A percentile compares a stretch with the other conserved stretches of the same genome.
Evolutionary conservation across 2,888 invertebrate species (phyloP).

Genomic region (Argyresthia goedartella): DNA sequence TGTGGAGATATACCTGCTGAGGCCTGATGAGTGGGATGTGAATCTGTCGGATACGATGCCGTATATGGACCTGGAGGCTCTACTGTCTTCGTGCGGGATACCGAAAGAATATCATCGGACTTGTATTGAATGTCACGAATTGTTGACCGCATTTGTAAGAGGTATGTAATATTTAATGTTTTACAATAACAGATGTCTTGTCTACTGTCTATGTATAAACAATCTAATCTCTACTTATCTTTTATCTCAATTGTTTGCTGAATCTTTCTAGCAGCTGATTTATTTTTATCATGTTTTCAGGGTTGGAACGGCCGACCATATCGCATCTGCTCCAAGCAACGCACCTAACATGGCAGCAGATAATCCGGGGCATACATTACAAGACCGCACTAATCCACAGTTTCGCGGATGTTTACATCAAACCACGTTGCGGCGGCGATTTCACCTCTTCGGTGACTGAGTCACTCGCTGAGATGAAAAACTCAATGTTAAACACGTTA

Average conservation of each 20-base stretch:
- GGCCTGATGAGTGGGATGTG: constrained; percentile 36
- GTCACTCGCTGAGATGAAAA: constrained; percentile 60
- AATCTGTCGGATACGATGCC: constrained; percentile 42
- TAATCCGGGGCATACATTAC: constrained; percentile 71
- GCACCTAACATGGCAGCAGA: constrained; percentile 74
- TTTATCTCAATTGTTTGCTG: too few species aligned
- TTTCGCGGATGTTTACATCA: constrained; percentile 77
- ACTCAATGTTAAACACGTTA: constrained; percentile 46
- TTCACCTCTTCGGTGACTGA: constrained; percentile 37
- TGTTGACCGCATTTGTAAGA: constrained; percentile 52
- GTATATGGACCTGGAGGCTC: constrained; percentile 50
- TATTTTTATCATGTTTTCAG: constrained; percentile 33
- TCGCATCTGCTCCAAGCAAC: constrained; percentile 76
- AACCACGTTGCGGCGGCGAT: constrained; percentile 58
- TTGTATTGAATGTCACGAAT: constrained; percentile 46
- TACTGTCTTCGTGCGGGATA: constrained; percentile 51
- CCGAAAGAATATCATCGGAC: constrained; percentile 40
- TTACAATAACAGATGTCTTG: background rate
- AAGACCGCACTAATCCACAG: constrained; percentile 67
- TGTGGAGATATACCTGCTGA: constrained; percentile 80
- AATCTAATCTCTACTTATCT: too few species aligned
- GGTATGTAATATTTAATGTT: constrained; percentile 28
- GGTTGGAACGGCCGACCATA: constrained; percentile 71
- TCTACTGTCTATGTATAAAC: background rate
- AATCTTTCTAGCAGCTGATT: constrained; percentile 1